Evolutionary conservation across 2,797 vertebrate genomes (phyloP), one percentile per base, ranked within the genome.

Genomic region (Staurois parvus): DNA sequence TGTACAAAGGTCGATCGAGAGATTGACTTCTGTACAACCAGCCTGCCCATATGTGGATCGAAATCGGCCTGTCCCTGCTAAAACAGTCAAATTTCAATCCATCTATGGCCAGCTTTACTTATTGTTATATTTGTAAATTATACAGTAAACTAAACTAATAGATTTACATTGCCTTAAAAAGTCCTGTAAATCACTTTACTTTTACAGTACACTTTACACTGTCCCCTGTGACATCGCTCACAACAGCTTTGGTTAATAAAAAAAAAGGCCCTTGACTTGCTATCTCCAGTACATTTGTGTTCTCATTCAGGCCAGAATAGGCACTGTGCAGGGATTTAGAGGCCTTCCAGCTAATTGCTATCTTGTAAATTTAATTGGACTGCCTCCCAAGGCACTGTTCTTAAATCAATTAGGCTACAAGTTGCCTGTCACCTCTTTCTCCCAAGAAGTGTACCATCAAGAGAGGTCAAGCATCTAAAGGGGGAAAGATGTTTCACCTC

Each of bases 321-420:
- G 96, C 95, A 95, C 95, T 90, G 91, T 91, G 87, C 92, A 93
- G 97, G 97, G 96, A 97, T 96, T 97, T 97, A 92, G 93, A 93
- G 94, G 93, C 93, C 92, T 94, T 94, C 93, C 91, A 95, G 95
- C 95, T 98, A 99, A 98, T 98, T 97, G 96, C 95, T 93, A 95
- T 95, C 96, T 97, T 97, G 96, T 97, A 95, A 97, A 97, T 96
- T 98, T 97, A 98, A 99, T 97, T 98, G 96, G 95, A 92, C 93
- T 91, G 91, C 92, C 92, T 95, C 93, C 90, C 93, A 94, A 92
- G 92, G 93, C 93, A 91, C 91, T 45, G 88, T 94, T 94, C 93
- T 94, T 95, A 96, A 96, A 94, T 96, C 95, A 97, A 96, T 98
- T 97, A 96, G 92, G 93, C 94, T 94, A 90, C 89, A 92, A 96